Conservation (phyloP, 2,888 invertebrate genomes). For the Bombylius major region DNA sequence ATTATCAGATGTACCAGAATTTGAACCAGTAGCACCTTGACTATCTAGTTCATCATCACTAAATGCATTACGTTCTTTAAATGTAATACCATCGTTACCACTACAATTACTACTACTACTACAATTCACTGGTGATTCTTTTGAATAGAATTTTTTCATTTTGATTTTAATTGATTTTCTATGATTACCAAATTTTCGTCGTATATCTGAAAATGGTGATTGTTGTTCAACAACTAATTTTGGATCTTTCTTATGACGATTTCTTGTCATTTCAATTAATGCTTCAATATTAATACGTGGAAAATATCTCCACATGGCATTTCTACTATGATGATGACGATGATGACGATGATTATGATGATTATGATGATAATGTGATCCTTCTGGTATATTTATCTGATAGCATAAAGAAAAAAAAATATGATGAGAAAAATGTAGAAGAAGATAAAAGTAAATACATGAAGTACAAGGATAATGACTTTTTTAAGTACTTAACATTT, state of each 20-base stretch:
- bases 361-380: conserved; percentile 6
- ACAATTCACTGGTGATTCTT: conserved; percentile 1
- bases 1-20: conserved; percentile 10
- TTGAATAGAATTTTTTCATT: conserved; percentile 22
- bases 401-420: conserved; percentile 4
- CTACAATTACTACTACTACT: background rate
- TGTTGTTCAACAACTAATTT: background rate
- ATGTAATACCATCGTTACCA: background rate
- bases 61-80: conserved; percentile 11
- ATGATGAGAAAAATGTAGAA: background rate
- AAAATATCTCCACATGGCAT: conserved; percentile 22
- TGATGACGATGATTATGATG: background rate
- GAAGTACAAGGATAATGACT: no score
- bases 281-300: conserved; percentile 22
- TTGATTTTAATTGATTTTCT: conserved; percentile 24
- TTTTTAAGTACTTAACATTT: no score
- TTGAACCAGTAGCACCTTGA: conserved; percentile 11
- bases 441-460: no score
- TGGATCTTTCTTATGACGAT: conserved; percentile 13
- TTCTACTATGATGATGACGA: conserved; percentile 6
- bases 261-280: conserved; percentile 20
- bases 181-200: conserved; percentile 22
- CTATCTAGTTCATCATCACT: conserved; percentile 14
- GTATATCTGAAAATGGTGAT: conserved; percentile 22
- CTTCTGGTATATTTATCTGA: conserved; percentile 22